phyloP scores from a whole-genome alignment of 2,797 vertebrate species.

The Sternarchorhynchus goeldii region DNA sequence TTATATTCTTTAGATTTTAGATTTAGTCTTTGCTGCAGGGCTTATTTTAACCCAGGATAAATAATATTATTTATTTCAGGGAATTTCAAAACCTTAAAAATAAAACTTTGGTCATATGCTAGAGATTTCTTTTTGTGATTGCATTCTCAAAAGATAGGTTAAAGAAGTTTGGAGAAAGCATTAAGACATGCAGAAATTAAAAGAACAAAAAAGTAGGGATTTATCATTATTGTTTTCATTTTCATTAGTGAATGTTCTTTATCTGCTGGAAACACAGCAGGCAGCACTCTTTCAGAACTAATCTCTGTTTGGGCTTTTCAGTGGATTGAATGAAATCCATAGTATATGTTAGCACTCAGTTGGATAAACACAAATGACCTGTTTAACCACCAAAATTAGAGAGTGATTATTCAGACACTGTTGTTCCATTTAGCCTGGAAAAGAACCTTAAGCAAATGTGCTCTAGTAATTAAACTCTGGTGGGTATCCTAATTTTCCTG shows the following conservation, averaged over 20 bases:
- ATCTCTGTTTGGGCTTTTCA: background rate
- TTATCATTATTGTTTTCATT: background rate
- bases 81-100: background rate
- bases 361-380: background rate
- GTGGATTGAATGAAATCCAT: background rate
- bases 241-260: constrained; percentile 5
- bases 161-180: background rate
- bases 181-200: background rate
- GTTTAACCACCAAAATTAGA: background rate
- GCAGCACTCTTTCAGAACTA: background rate
- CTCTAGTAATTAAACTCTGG: constrained; percentile 5
- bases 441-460: background rate
- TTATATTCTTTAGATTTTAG: too few relatives aligned
- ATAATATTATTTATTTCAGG: background rate
- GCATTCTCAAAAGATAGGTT: background rate
- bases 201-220: constrained; percentile 5
- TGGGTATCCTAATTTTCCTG: background rate
- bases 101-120: background rate
- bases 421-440: constrained; percentile 8
- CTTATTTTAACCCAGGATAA: background rate
- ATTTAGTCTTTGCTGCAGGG: background rate
- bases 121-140: constrained; percentile 1
- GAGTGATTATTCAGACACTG: background rate
- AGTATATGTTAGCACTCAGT: background rate
- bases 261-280: background rate